phyloP scores from a whole-genome alignment of 1,140 invertebrate genomes.

The Lysiphlebus fabarum region DNA sequence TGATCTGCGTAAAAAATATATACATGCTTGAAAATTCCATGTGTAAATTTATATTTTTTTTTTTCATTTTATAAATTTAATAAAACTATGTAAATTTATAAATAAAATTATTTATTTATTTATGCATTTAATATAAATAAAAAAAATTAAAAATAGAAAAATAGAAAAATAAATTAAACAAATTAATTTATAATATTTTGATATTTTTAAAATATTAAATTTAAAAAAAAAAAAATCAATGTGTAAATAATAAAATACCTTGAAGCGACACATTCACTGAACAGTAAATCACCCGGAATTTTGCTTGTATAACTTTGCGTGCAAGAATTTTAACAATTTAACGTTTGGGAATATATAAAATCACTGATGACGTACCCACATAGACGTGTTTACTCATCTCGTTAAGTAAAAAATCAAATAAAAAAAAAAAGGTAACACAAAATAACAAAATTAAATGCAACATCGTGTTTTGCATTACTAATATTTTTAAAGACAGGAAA shows the following conservation, averaged over 20 bases:
- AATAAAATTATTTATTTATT: no score
- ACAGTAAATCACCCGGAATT: constrained; percentile 13
- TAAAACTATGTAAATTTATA: no score
- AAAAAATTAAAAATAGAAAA: no score
- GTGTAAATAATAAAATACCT: constrained; percentile 2
- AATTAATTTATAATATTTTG: no score
- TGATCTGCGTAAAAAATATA: no score
- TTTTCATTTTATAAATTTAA: no score
- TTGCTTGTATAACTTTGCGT: constrained; percentile 4
- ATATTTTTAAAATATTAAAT: background rate
- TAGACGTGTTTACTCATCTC: background rate
- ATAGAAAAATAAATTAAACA: no score
- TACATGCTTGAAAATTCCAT: no score
- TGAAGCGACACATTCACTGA: background rate
- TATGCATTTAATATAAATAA: no score
- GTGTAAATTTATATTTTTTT: no score
- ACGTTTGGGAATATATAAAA: constrained; percentile 9
- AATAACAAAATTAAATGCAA: background rate
- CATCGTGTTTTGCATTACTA: background rate
- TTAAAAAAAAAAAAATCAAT: background rate
- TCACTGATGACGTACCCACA: constrained; percentile 11
- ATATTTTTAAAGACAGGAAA: constrained; percentile 34
- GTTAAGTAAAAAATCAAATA: constrained; percentile 3
- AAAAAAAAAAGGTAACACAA: background rate
- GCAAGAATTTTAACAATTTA: constrained; percentile 15